Base-by-base conservation (phyloP, 2,888 invertebrate genomes). In the Oasisia sp. region DNA sequence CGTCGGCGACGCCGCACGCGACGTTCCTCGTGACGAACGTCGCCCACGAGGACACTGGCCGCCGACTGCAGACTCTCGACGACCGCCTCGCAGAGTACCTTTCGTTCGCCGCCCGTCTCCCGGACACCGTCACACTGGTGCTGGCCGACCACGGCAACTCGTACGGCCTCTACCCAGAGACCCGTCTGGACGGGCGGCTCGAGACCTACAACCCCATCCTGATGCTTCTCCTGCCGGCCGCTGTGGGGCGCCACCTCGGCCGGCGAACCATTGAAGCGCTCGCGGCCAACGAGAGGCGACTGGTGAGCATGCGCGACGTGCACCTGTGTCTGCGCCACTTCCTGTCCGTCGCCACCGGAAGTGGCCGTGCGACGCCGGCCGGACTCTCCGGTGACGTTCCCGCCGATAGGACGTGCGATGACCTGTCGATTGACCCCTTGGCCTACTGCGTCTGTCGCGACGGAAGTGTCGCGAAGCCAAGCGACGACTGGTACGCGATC, bases 111-210 rank as follows among this genome's bases (percentile, higher is more conserved):
- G 32, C 93, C 7, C 50, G 91, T 27, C 93, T 93, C 91, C 27
- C 93, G 8, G 94, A 95, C 92, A 95, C 95, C 0, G 58, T 95
- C 56, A 95, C 95, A 2, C 91, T 95, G 4, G 27, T 95, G 8
- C 93, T 95, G 38, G 94, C 95, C 2, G 95, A 95, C 92, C 95
- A 95, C 93, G 95, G 95, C 3, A 95, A 95, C 92, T 89, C 95
- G 0, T 95, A 95, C 93, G 95, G 95, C 2, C 90, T 92, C n/a
- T 95, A 94, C 92, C 89, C 95, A 5, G 93, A 93, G 45, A 92
- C 93, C 50, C 93, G 94, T 32, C 91, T 91, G 32, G 95, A 95
- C 93, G 95, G 94, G 11, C 93, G 94, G 9, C 92, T 94, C 44
- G 95, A 95, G 92, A 92, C 94, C 89, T 95, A 93, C 93, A 94